Base-by-base conservation (phyloP, 2,113 vertebrate species). In the Leucoraja erinaceus region DNA sequence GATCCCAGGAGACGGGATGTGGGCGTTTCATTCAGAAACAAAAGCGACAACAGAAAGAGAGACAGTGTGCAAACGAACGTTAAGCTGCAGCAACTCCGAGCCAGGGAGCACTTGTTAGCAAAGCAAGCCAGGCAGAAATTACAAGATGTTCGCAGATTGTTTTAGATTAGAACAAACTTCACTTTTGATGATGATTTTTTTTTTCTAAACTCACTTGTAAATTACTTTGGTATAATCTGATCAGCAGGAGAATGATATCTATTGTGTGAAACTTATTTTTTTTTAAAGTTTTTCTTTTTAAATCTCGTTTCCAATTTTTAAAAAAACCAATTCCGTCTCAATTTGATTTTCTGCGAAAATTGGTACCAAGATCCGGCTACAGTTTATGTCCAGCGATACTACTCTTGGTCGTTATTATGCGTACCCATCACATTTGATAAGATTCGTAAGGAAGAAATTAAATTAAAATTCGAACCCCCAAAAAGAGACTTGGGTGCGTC, bases 21-120 rank as follows among this genome's bases (percentile, higher is more conserved):
- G 83, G 83, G 83, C 83, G 83, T 88, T 88, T 88, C 83, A 66
- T 63, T 88, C 4, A 66, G 59, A 88, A 88, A 88, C 83, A 88
- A 88, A 88, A 88, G 83, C 83, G 59, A 70, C 61, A 70, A 70
- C 16, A n/a, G 20, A 91, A 33, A 38, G 88, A 22, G 61, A 63
- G 84, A 54, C 33, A 8, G 38, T 3, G 4, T 74, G 90, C 25
- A 91, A 91, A 91, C 66, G 33, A 91, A 91, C 68, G 33, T 25
- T 68, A 72, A 91, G 31, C 66, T 66, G 22, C 20, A 47, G 90
- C 66, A 66, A 68, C 90, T 11, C 18, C 6, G 33, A 72, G 90
- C 63, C 66, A 47, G 63, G 38, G 54, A 72, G 6, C 20, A 70
- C 31, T 72, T 91, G 66, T 72, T 70, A 70, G 63, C 33, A 22